Evolutionary conservation across 2,797 vertebrate species (phyloP), one percentile per base, ranked within the genome.

Genomic region (Tokudaia muenninki): DNA sequence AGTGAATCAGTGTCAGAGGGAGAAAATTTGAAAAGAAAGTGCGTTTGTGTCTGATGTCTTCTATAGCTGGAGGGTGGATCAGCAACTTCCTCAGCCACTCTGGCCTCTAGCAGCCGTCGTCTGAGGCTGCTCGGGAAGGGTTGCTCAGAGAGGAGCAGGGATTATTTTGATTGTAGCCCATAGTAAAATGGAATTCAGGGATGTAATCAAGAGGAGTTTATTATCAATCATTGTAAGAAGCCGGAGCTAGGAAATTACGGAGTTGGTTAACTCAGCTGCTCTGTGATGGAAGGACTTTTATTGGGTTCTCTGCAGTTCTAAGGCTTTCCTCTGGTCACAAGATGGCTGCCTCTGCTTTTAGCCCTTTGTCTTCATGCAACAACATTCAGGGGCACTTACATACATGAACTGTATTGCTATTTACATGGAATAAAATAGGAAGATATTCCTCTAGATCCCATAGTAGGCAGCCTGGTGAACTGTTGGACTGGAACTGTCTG

Each of bases 21-120:
- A 97, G 93, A 95, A 92, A 90, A 96, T 90, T 55, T 92, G 91
- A 92, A 87, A 93, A 95, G 88, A 88, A 92, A 94, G 94, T 91
- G 91, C 61, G 81, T 95, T 91, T 90, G 41, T 26, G 84, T 52
- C 67, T 70, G 50, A n/a, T 57, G 41, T 81, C 92, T 86, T 90
- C 84, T 91, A 3, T 90, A 77, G 84, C 55, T 72, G 11, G 80
- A 12, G 57, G 75, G 31, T 29, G 75, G 74, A 84, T 70, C 70
- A 90, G 44, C 41, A 50, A 3, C 41, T 34, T 92, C 86, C 74
- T 74, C 47, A 82, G 52, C 31, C 17, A 1, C 50, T n/a, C 6
- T 55, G 44, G 41, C 52, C n/a, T 67, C 72, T 37, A 24, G 10
- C 44, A 52, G 16, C 67, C 52, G 16, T 93, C 55, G 84, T 94